Conservation (phyloP, 1,140 invertebrate genomes). For the Drosophila saltans region DNA sequence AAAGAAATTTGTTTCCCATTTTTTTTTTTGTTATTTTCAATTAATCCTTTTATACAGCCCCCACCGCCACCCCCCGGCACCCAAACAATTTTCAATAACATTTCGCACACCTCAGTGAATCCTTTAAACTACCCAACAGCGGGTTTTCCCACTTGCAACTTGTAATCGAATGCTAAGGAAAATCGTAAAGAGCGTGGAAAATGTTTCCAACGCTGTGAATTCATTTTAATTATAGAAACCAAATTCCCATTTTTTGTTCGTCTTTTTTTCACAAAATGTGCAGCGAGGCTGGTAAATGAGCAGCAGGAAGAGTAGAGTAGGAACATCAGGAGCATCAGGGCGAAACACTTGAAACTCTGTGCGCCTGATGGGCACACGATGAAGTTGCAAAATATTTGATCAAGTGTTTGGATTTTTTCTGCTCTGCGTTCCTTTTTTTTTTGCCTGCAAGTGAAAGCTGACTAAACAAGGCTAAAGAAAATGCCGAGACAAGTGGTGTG, state of each 20-base stretch:
- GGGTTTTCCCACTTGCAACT: conserved; percentile 53
- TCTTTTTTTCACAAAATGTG: conserved; percentile 42
- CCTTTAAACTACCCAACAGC: conserved; percentile 42
- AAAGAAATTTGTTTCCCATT: background rate
- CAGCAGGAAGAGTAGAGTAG: conserved; percentile 16
- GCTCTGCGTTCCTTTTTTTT: conserved; percentile 13
- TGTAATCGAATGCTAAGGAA: conserved; percentile 58
- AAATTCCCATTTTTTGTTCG: conserved; percentile 51
- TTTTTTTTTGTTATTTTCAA: conserved; percentile 16
- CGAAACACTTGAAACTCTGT: conserved; percentile 54
- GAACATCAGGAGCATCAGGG: background rate
- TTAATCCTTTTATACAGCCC: background rate
- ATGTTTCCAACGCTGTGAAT: conserved; percentile 64
- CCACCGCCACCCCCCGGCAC: background rate
- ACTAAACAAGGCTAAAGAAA: conserved; percentile 33
- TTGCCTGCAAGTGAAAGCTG: conserved; percentile 65
- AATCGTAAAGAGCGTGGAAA: conserved; percentile 31
- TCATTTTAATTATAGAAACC: conserved; percentile 77
- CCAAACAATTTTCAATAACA: conserved; percentile 25
- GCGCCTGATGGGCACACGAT: conserved; percentile 65
- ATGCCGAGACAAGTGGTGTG: conserved; percentile 8
- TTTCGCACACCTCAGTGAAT: conserved; percentile 56
- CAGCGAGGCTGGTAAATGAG: conserved; percentile 66
- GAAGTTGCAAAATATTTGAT: conserved; percentile 81
- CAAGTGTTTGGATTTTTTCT: conserved; percentile 69